Percentiles rank a stretch among this genome's conserved stretches.
Evolutionary conservation across 2,888 invertebrate species (phyloP).

Genomic region (Chrysomela aeneicollis): DNA sequence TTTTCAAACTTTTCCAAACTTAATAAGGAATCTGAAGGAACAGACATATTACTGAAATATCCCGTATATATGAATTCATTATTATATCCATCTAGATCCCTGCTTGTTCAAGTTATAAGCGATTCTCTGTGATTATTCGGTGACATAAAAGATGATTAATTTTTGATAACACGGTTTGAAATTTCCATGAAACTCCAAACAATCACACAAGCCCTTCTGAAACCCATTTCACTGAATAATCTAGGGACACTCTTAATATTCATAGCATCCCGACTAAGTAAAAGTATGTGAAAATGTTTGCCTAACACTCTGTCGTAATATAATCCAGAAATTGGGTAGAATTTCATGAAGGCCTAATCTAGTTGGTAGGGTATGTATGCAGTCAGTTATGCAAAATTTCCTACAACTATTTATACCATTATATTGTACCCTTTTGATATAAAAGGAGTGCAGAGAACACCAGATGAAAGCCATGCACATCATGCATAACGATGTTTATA

Average conservation of each 20-base stretch:
- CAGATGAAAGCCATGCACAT: background rate
- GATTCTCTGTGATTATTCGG: too few species aligned
- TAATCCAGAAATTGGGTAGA: conserved; percentile 2
- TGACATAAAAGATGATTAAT: background rate
- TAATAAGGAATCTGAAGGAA: too few species aligned
- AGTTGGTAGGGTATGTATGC: background rate
- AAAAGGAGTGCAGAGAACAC: background rate
- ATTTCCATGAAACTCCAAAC: background rate
- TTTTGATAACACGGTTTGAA: background rate
- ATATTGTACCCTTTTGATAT: background rate
- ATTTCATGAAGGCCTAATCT: background rate
- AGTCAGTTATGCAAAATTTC: background rate
- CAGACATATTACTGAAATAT: too few species aligned
- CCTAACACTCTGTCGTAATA: background rate
- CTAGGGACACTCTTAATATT: conserved; percentile 5
- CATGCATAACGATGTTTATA: too few species aligned
- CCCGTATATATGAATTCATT: too few species aligned
- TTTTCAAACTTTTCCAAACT: too few species aligned
- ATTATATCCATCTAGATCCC: too few species aligned
- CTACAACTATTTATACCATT: background rate
- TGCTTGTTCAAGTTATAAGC: too few species aligned
- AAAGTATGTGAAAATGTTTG: background rate
- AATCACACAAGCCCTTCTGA: background rate
- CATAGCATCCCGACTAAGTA: background rate
- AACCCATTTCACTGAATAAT: background rate